Conservation (phyloP, 2,797 vertebrate genomes). For the Lates japonicus region DNA sequence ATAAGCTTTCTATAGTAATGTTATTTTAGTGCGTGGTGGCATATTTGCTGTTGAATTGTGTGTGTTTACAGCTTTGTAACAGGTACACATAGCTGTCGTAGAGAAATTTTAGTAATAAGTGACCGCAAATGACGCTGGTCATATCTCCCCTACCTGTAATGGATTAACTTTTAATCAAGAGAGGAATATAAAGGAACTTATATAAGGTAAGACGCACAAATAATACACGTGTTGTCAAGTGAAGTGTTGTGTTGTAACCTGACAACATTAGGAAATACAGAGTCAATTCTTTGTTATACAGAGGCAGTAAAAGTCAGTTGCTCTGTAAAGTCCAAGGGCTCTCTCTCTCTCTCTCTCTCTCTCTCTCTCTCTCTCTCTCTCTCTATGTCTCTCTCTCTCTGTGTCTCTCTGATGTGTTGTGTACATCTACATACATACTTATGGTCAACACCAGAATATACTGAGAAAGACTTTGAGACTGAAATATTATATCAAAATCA, state of each 20-base stretch:
- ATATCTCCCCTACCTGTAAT: background rate
- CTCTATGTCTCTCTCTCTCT: background rate
- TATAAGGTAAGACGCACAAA: conserved; percentile 61
- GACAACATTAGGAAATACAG: background rate
- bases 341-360: background rate
- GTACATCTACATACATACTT: conserved; percentile 1
- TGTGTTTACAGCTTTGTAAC: background rate
- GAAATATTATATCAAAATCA: conserved; percentile 4
- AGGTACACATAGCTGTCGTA: background rate
- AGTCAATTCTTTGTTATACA: background rate
- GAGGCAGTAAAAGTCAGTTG: background rate
- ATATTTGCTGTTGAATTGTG: background rate
- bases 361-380: background rate
- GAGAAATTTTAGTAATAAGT: conserved; percentile 4
- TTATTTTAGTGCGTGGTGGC: background rate
- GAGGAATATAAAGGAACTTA: conserved; percentile 26
- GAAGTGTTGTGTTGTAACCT: background rate
- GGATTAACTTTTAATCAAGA: conserved; percentile 34
- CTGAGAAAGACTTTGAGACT: background rate
- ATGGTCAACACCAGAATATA: background rate
- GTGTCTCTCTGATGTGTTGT: background rate
- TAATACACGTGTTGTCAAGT: background rate
- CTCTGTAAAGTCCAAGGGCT: background rate
- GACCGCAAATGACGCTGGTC: conserved; percentile 13
- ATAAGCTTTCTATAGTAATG: conserved; percentile 1